Evolutionary conservation across 2,113 vertebrate species (phyloP).

Genomic region (Apeltes quadracus): DNA sequence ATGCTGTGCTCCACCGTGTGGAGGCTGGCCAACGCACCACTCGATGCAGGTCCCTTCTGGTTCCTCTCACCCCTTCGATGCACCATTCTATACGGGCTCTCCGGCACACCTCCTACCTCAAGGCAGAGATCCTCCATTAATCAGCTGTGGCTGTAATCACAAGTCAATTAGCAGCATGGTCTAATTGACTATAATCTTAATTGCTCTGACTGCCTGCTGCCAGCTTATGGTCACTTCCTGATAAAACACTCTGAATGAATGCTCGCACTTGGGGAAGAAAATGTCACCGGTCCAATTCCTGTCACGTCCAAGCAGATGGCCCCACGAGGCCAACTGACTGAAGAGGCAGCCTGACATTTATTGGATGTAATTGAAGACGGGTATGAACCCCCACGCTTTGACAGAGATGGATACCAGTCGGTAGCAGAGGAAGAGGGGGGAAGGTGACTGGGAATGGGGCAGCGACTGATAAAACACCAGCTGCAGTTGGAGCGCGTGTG

Average conservation of each 20-base stretch:
- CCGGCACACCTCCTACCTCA: not conserved
- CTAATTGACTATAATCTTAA: slow-evolving; percentile 55
- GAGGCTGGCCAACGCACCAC: not conserved
- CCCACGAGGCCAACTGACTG: slow-evolving; percentile 33
- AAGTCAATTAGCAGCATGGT: slow-evolving; percentile 50
- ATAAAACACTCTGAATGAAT: slow-evolving; percentile 24
- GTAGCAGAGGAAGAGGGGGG: not conserved
- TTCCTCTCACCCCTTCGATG: not conserved
- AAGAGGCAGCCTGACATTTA: slow-evolving; percentile 57
- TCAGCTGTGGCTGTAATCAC: slow-evolving; percentile 52
- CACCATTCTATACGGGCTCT: slow-evolving; percentile 1
- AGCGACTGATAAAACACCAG: slow-evolving; percentile 23
- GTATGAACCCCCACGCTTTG: slow-evolving; percentile 40
- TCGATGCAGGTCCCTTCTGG: not conserved
- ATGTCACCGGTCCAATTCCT: slow-evolving; percentile 32
- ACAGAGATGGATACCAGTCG: slow-evolving; percentile 35
- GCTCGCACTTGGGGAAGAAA: slow-evolving; percentile 23
- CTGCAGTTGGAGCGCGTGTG: not conserved
- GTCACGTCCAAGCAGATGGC: slow-evolving; percentile 34
- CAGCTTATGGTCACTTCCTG: not conserved
- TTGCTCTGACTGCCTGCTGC: slow-evolving; percentile 32
- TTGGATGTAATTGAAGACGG: slow-evolving; percentile 55
- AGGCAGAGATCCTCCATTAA: slow-evolving; percentile 29
- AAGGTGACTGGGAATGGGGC: slow-evolving; percentile 7
- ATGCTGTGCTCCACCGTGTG: not conserved